Conservation (phyloP, 2,888 invertebrate species). For the Endomychus coccineus region DNA sequence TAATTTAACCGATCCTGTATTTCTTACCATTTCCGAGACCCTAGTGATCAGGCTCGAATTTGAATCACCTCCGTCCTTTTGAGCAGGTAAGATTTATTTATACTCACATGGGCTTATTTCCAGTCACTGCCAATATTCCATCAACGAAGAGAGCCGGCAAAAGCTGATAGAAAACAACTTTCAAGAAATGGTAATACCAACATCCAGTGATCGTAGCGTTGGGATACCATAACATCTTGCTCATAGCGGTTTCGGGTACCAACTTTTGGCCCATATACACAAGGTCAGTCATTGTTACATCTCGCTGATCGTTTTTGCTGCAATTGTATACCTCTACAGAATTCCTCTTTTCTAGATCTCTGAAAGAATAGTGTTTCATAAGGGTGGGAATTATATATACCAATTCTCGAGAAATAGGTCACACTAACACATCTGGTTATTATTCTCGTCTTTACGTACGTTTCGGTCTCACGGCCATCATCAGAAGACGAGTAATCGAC, state of each 20-base stretch:
- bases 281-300: constrained; percentile 59
- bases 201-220: constrained; percentile 53
- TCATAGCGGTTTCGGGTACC: constrained; percentile 55
- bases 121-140: constrained; percentile 52
- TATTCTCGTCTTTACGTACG: too few relatives aligned
- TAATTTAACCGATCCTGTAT: too few relatives aligned
- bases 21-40: too few relatives aligned
- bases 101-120: constrained; percentile 61
- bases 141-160: constrained; percentile 75
- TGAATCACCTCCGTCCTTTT: too few relatives aligned
- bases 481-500: too few relatives aligned
- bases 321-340: constrained; percentile 71
- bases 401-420: too few relatives aligned
- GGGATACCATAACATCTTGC: constrained; percentile 63
- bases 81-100: too few relatives aligned
- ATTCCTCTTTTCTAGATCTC: constrained; percentile 23
- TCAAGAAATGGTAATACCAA: constrained; percentile 56
- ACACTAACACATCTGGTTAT: too few relatives aligned
- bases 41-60: too few relatives aligned
- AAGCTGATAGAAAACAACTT: constrained; percentile 65
- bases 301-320: constrained; percentile 63
- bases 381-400: too few relatives aligned
- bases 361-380: constrained; percentile 15
- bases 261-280: constrained; percentile 49
- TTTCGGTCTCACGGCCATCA: too few relatives aligned